Percentiles rank a stretch among this genome's conserved stretches.
Evolutionary conservation across 2,113 vertebrate species (phyloP).

Genomic region (Plectropomus leopardus): DNA sequence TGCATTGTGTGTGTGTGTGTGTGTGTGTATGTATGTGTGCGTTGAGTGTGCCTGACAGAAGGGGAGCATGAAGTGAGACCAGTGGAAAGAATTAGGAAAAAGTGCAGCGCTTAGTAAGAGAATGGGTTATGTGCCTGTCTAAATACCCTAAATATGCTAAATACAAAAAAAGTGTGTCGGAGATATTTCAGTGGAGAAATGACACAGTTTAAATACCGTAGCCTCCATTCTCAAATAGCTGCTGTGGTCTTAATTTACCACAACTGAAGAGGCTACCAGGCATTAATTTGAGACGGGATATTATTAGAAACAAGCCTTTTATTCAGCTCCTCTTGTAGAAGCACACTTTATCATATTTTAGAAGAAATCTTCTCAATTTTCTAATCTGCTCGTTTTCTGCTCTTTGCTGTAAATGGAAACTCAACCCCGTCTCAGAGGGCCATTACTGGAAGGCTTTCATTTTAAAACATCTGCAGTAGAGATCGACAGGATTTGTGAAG

Average conservation of each 20-base stretch:
- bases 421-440: conserved; percentile 5
- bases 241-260: conserved; percentile 37
- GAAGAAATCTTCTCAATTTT: not conserved
- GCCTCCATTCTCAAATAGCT: conserved; percentile 16
- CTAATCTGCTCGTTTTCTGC: conserved; percentile 11
- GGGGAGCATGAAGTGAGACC: conserved; percentile 29
- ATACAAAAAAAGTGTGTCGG: conserved; percentile 30
- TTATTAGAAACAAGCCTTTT: conserved; percentile 36
- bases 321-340: not conserved
- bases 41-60: conserved; percentile 17
- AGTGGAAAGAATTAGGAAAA: conserved; percentile 26
- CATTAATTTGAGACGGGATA: conserved; percentile 21
- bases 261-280: conserved; percentile 13
- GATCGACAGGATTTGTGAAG: not conserved
- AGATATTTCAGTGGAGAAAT: conserved; percentile 29
- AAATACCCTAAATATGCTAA: conserved; percentile 50
- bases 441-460: not conserved
- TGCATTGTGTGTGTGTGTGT: not conserved
- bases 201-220: conserved; percentile 35
- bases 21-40: not conserved
- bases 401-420: conserved; percentile 9
- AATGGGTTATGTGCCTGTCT: conserved; percentile 30
- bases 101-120: conserved; percentile 30
- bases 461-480: not conserved
- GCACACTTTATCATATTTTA: not conserved